Conservation (phyloP, 2,113 vertebrate genomes). For the Glaucomys volans region DNA sequence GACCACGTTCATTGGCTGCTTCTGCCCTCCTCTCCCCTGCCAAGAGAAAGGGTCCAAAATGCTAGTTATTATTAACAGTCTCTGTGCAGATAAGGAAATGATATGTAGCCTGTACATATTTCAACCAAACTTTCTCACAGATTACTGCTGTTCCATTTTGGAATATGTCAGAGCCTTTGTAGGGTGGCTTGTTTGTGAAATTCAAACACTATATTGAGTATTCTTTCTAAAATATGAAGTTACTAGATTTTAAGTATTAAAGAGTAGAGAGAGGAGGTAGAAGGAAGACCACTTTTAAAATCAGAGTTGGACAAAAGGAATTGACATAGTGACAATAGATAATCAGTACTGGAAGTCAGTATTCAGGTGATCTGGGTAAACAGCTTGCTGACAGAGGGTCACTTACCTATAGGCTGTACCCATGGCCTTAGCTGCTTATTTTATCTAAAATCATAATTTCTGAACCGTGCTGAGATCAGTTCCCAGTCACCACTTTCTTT, state of each 20-base stretch:
- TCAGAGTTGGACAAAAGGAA: not conserved
- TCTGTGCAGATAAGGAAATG: not conserved
- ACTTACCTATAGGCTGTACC: not conserved
- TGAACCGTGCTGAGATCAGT: not conserved
- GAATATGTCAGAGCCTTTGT: conserved; percentile 73
- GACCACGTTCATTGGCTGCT: not conserved
- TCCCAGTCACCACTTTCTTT: not conserved
- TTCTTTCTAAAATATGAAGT: conserved; percentile 57
- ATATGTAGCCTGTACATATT: conserved; percentile 79
- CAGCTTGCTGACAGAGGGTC: not conserved
- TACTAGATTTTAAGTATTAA: conserved; percentile 71
- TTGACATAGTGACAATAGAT: not conserved
- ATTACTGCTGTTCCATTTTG: conserved; percentile 72
- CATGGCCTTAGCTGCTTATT: not conserved
- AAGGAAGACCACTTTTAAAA: conserved; percentile 54
- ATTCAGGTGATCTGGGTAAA: not conserved
- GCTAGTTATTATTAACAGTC: conserved; percentile 46
- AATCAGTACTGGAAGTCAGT: not conserved
- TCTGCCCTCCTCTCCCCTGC: rapidly evolving
- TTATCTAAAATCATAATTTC: not conserved
- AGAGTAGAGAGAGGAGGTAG: not conserved
- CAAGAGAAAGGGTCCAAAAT: not conserved
- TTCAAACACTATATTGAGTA: conserved; percentile 63
- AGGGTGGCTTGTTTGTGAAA: conserved; percentile 72
- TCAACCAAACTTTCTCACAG: conserved; percentile 65